Evolutionary conservation across 2,888 invertebrate genomes (phyloP).

Genomic region (Heliconius sara): DNA sequence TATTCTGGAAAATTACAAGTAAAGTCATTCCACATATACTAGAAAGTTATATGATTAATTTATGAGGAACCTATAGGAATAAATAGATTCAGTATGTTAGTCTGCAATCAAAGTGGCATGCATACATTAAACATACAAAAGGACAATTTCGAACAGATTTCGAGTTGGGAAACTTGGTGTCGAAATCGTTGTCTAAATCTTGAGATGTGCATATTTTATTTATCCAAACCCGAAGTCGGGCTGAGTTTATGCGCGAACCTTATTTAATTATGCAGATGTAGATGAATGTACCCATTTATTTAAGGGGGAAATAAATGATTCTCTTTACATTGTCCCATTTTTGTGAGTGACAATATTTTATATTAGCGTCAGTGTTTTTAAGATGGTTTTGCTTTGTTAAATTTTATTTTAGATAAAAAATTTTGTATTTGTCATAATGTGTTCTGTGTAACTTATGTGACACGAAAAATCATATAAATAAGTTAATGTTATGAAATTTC

Average conservation of each 20-base stretch:
- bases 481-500: too few relatives aligned
- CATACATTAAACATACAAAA: not conserved
- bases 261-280: constrained; percentile 72
- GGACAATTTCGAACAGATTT: constrained; percentile 10
- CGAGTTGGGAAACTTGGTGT: constrained; percentile 42
- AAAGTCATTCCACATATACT: too few relatives aligned
- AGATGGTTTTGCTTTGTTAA: constrained; percentile 6
- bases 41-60: too few relatives aligned
- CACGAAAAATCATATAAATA: not conserved
- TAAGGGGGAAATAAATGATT: constrained; percentile 54
- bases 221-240: constrained; percentile 44
- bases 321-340: constrained; percentile 28
- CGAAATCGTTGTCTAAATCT: constrained; percentile 54
- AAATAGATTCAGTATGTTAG: not conserved
- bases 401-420: not conserved
- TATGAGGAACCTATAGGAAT: not conserved
- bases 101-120: not conserved
- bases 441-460: too few relatives aligned
- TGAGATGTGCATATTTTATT: constrained; percentile 75
- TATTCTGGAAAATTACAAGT: not conserved
- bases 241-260: constrained; percentile 50
- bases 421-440: not conserved
- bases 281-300: constrained; percentile 63
- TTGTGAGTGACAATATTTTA: constrained; percentile 14
- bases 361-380: not conserved